phyloP scores from a whole-genome alignment of 1,140 invertebrate species.

The Drosophila asahinai region DNA sequence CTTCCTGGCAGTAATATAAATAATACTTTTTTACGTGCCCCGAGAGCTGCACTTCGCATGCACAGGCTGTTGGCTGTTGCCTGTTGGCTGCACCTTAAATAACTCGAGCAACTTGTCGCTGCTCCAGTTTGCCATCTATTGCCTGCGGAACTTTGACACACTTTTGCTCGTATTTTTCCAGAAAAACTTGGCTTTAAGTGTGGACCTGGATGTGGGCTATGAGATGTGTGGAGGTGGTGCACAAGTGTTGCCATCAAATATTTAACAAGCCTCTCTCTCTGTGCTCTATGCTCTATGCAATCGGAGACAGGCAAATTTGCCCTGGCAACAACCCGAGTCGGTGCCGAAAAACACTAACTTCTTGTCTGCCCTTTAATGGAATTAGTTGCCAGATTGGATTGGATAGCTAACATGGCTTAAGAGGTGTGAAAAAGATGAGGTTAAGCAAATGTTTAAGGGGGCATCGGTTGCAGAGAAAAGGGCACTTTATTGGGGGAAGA shows the following conservation, averaged over 20 bases:
- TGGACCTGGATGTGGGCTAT: background rate
- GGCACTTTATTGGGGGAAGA: background rate
- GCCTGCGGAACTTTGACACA: slow-evolving; percentile 49
- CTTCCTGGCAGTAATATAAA: slow-evolving; percentile 57
- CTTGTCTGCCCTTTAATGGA: slow-evolving; percentile 6
- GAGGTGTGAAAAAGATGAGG: slow-evolving; percentile 6
- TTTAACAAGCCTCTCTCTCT: slow-evolving; percentile 22
- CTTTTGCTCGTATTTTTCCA: slow-evolving; percentile 32
- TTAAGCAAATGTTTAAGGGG: slow-evolving; percentile 12
- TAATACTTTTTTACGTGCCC: slow-evolving; percentile 61
- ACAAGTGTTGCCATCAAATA: slow-evolving; percentile 39
- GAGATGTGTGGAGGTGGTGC: slow-evolving; percentile 6
- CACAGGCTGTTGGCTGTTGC: slow-evolving; percentile 17
- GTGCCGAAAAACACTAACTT: slow-evolving; percentile 26
- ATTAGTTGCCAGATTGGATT: slow-evolving; percentile 13
- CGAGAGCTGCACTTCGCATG: slow-evolving; percentile 24
- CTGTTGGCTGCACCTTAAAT: slow-evolving; percentile 62
- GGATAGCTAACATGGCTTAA: background rate
- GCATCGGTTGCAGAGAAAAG: background rate
- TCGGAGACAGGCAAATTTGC: slow-evolving; percentile 35
- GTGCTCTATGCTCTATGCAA: slow-evolving; percentile 6
- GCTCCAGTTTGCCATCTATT: slow-evolving; percentile 31
- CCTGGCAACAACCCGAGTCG: slow-evolving; percentile 4
- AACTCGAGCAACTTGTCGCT: slow-evolving; percentile 68
- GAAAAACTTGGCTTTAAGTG: slow-evolving; percentile 38